Base-by-base conservation (phyloP, 1,140 invertebrate species). In the Tetramorium alpestre region DNA sequence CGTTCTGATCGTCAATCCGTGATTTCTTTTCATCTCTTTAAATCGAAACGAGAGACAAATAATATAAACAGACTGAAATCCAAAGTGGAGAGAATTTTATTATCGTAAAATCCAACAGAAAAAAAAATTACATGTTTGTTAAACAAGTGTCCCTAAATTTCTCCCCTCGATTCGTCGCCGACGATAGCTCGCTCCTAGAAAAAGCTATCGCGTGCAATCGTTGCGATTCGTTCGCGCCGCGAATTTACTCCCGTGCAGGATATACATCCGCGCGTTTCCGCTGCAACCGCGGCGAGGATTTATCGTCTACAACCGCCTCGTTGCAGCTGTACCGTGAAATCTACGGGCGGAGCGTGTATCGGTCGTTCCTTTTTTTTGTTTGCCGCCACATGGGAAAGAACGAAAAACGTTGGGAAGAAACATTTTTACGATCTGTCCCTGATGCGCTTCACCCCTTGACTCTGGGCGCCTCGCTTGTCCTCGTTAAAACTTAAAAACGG, bases 291-390 rank as follows among this genome's bases (percentile, higher is more conserved):
- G 62, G 41, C 28, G 64, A 76, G 86, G 86, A 87, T 87, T 87
- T 87, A 87, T 87, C 70, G 86, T 85, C 81, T 87, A 87, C 86
- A 87, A 87, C 81, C 86, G 86, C 81, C 80, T 84, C 78, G 80
- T 87, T 69, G 86, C 81, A 86, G 51, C 70, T 67, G 86, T 85
- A 87, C 58, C 86, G 86, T 87, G 70, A 87, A 87, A 87, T 77
- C 86, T 77, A 85, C 51, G 54, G 49, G 72, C 44, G n/a, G 18
- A 49, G 58, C 44, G 58, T 77, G 64, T 87, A 87, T 87, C 64
- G 81, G 81, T 77, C 69, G 22, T 84, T 44, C 22, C 3, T 69
- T 75, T 62, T 84, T 84, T 33, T 33, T 51, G n/a, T 7, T 75
- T 51, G 51, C 44, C 64, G 49, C 11, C 67, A 51, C n/a, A 18